These are phyloP conservation scores for Magallana nippona DNA, from an alignment of 2,888 invertebrate species.

Conservation along the genomic window DNA sequence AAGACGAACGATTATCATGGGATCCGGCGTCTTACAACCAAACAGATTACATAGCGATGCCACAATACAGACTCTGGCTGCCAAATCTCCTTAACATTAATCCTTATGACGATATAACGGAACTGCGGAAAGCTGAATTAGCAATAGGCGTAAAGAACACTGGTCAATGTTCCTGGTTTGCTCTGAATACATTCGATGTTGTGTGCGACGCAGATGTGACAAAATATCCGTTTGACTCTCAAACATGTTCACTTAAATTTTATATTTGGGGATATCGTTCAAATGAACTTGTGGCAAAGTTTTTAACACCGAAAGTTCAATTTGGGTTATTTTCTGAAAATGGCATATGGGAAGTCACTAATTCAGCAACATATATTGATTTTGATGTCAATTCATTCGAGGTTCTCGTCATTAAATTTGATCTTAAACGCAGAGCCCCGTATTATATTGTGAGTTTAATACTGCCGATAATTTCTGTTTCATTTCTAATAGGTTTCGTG, in stretches of 20 bases:
- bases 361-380: neutral
- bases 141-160: neutral
- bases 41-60: conserved; percentile 20
- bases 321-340: neutral
- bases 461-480: neutral
- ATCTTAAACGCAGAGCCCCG: neutral
- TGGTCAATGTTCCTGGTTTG: neutral
- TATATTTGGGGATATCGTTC: neutral
- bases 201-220: neutral
- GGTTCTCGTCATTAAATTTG: neutral
- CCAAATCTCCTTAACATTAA: conserved; percentile 22
- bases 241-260: neutral
- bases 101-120: neutral
- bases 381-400: neutral
- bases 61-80: conserved; percentile 44
- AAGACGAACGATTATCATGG: conserved; percentile 49
- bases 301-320: neutral
- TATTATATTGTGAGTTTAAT: neutral
- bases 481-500: neutral
- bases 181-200: neutral
- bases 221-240: neutral
- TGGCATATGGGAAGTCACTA: neutral
- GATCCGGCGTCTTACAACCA: conserved; percentile 42
- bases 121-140: neutral
- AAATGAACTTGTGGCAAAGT: neutral